These are phyloP conservation scores for Hirundo rustica DNA, from an alignment of 2,797 vertebrate genomes.

Conservation along the genomic window DNA sequence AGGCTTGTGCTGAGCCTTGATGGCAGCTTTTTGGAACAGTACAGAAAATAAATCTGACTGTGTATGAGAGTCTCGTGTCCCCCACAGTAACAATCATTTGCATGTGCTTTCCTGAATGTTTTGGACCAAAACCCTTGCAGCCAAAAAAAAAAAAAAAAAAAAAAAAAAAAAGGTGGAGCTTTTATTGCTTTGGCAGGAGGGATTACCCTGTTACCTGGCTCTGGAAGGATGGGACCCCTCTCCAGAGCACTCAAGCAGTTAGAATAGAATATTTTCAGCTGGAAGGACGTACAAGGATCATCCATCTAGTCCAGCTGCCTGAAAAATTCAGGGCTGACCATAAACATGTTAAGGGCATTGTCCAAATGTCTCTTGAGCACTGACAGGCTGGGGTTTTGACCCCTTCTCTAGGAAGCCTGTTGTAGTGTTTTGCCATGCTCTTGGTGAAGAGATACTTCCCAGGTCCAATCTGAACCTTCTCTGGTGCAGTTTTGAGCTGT, in stretches of 20 bases:
- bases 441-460: not conserved
- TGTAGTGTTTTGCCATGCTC: not conserved
- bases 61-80: accelerated
- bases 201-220: not conserved
- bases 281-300: not conserved
- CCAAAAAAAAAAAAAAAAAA: not conserved
- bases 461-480: not conserved
- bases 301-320: not conserved
- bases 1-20: not conserved
- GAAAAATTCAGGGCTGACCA: not conserved
- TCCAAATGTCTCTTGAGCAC: not conserved
- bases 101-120: not conserved
- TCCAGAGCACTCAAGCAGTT: not conserved
- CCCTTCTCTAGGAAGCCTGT: not conserved
- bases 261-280: not conserved
- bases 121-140: not conserved
- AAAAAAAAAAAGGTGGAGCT: not conserved
- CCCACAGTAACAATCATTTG: not conserved
- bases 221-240: not conserved
- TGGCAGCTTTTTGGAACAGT: not conserved
- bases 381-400: accelerated
- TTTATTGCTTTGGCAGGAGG: not conserved
- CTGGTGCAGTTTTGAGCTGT: not conserved
- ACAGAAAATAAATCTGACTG: not conserved
- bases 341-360: not conserved